Conservation (phyloP, 2,797 vertebrate species). For the Rhinatrema bivittatum region DNA sequence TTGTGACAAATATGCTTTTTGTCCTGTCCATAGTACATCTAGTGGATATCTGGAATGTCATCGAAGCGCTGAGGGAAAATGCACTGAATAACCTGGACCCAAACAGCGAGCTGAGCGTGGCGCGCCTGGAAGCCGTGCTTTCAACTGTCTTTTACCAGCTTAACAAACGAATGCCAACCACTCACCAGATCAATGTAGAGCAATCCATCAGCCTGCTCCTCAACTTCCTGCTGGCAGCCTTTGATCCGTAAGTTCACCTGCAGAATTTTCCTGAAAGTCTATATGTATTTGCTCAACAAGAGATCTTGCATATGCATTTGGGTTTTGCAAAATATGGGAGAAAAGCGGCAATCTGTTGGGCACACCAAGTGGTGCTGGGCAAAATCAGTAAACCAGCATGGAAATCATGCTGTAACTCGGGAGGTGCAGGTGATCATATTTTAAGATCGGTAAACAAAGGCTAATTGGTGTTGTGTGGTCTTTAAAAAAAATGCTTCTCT, state of each 20-base stretch:
- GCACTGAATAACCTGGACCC: constrained; percentile 86
- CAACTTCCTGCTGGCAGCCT: constrained; percentile 92
- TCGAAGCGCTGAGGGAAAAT: constrained; percentile 90
- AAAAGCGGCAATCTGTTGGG: too few species aligned
- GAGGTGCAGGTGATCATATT: too few species aligned
- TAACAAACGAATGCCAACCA: constrained; percentile 95
- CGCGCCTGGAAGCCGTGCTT: constrained; percentile 85
- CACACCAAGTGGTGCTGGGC: too few species aligned
- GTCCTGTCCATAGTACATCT: constrained; percentile 76
- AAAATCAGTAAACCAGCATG: too few species aligned
- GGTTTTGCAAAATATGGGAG: too few species aligned
- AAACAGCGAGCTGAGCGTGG: constrained; percentile 76
- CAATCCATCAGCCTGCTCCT: constrained; percentile 90
- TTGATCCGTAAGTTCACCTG: constrained; percentile 83
- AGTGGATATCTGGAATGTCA: constrained; percentile 97
- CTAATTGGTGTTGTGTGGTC: too few species aligned
- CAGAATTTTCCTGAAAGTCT: not conserved
- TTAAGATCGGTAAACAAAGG: too few species aligned
- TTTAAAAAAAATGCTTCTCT: too few species aligned
- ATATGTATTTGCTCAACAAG: too few species aligned
- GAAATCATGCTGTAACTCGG: too few species aligned
- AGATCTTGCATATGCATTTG: too few species aligned
- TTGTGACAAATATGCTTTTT: too few species aligned
- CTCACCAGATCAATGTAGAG: constrained; percentile 91
- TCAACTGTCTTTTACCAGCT: constrained; percentile 94